Conservation (phyloP, 2,797 vertebrate species). For the Sebastes steindachneri region DNA sequence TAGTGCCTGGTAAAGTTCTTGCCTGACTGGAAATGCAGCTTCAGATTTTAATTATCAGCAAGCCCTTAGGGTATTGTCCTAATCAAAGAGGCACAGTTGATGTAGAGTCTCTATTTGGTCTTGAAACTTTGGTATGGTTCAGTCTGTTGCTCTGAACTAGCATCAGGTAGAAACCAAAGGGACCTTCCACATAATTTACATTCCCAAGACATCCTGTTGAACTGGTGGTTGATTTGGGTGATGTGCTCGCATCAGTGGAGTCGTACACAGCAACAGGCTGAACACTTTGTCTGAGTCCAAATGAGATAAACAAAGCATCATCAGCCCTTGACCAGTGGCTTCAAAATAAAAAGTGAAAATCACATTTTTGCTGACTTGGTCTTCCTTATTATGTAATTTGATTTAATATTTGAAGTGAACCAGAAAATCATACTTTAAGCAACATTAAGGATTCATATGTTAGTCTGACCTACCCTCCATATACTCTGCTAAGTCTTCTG, state of each 20-base stretch:
- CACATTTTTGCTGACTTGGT: neutral
- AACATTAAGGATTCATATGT: neutral
- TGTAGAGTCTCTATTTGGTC: too few relatives aligned
- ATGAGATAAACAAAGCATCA: neutral
- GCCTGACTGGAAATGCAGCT: too few relatives aligned
- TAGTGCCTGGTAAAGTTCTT: too few relatives aligned
- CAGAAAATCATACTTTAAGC: neutral
- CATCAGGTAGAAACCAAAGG: neutral
- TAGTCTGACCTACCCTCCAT: neutral
- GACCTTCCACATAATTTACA: too few relatives aligned
- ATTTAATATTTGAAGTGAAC: neutral
- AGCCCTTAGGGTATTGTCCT: too few relatives aligned
- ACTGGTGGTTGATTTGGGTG: neutral
- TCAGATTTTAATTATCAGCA: too few relatives aligned
- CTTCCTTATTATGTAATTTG: neutral
- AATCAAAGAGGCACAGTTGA: too few relatives aligned
- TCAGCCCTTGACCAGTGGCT: too few relatives aligned
- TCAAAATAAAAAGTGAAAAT: too few relatives aligned
- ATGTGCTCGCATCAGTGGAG: neutral
- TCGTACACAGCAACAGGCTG: neutral
- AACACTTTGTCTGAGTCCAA: neutral
- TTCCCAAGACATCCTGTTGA: neutral
- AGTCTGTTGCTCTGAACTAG: neutral
- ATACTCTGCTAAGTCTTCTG: neutral
- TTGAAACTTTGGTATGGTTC: too few relatives aligned